Conservation (phyloP, 2,113 vertebrate species). For the Rousettus leschenaultii region DNA sequence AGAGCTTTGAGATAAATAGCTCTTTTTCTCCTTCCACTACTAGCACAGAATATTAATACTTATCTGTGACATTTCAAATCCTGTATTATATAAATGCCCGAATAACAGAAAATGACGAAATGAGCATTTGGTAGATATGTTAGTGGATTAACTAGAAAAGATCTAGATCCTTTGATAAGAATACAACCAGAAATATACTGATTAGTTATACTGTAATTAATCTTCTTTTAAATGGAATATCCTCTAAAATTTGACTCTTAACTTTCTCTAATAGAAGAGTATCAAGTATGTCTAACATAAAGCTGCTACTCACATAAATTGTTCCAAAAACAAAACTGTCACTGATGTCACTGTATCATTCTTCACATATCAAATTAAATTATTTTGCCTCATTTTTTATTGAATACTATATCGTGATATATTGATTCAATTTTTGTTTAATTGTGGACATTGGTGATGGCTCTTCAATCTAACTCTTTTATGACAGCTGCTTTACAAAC, state of each 20-base stretch:
- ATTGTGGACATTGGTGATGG: background rate
- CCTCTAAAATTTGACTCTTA: background rate
- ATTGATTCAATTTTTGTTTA: background rate
- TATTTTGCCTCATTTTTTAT: background rate
- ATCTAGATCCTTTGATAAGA: background rate
- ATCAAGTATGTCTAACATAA: background rate
- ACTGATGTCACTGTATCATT: background rate
- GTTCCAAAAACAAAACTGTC: slow-evolving; percentile 5
- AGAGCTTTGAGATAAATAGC: background rate
- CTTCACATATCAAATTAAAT: background rate
- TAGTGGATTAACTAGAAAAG: background rate
- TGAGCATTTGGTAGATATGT: background rate
- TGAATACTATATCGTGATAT: background rate
- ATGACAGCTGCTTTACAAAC: too few species aligned
- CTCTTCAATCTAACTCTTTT: too few species aligned
- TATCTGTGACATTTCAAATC: background rate
- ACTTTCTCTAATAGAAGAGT: background rate
- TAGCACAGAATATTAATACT: background rate
- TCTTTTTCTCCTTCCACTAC: background rate
- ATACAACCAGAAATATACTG: background rate
- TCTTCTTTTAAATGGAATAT: background rate
- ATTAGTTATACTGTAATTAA: background rate
- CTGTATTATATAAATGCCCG: background rate
- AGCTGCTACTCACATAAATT: background rate
- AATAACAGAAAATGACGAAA: background rate